Evolutionary conservation across 2,797 vertebrate species (phyloP).

Genomic region (Hephaestus fuliginosus): DNA sequence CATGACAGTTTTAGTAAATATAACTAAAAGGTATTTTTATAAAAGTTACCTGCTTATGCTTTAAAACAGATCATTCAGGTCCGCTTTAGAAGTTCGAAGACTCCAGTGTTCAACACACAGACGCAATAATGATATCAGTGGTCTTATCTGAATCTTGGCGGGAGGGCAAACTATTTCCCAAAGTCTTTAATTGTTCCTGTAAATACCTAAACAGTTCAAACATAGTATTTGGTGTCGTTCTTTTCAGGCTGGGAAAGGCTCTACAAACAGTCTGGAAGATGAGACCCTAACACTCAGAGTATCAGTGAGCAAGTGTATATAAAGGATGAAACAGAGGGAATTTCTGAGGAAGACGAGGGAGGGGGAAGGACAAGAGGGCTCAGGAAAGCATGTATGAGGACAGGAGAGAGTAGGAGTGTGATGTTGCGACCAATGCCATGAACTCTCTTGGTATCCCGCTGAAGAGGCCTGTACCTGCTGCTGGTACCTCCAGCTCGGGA

Average conservation of each 20-base stretch:
- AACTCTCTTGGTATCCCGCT: slow-evolving; percentile 6
- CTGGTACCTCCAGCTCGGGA: slow-evolving; percentile 11
- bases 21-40: no score
- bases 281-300: neutral
- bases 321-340: slow-evolving; percentile 32
- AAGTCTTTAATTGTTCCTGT: neutral
- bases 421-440: slow-evolving; percentile 28
- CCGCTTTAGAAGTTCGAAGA: neutral
- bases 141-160: neutral
- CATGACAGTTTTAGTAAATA: no score
- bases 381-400: slow-evolving; percentile 18
- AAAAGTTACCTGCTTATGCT: no score
- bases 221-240: neutral
- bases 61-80: no score
- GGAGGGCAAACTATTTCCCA: neutral
- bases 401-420: neutral
- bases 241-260: neutral
- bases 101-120: neutral
- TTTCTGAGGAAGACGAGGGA: slow-evolving; percentile 29
- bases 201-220: neutral
- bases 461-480: slow-evolving; percentile 14
- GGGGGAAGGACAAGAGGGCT: neutral
- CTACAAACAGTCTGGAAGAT: neutral
- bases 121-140: neutral
- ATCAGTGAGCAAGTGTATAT: neutral